A percentile compares a stretch with the other conserved stretches of the same genome.
These are phyloP conservation scores for Cynopterus brachyotis DNA, from an alignment of 2,113 vertebrate species.

Conservation along the genomic window DNA sequence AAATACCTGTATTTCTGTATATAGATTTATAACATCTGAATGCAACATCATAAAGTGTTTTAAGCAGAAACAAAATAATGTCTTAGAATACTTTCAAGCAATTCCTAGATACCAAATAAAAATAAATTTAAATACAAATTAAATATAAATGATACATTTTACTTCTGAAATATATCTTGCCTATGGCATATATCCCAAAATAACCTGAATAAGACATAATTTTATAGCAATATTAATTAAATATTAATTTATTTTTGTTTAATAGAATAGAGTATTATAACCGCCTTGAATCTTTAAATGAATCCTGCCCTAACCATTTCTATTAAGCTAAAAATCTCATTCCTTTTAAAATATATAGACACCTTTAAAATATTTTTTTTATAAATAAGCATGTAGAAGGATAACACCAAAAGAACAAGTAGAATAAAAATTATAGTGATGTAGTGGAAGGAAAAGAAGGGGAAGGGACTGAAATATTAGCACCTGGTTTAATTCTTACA, in stretches of 20 bases:
- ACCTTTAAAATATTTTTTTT: conserved; percentile 7
- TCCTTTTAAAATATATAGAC: conserved; percentile 51
- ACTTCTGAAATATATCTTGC: not conserved
- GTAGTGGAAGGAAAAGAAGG: not conserved
- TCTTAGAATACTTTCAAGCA: not conserved
- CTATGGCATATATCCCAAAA: not conserved
- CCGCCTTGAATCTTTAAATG: not conserved
- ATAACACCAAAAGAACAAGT: not conserved
- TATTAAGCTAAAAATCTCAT: conserved; percentile 52
- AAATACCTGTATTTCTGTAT: not conserved
- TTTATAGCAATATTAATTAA: not conserved
- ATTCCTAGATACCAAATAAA: not conserved
- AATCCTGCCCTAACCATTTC: conserved; percentile 51
- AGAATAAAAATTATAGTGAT: not conserved
- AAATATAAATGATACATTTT: not conserved
- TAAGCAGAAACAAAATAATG: not conserved
- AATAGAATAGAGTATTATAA: not conserved
- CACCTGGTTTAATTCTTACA: not conserved
- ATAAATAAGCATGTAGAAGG: not conserved
- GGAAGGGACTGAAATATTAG: not conserved
- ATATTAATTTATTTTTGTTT: not conserved
- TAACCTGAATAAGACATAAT: not conserved
- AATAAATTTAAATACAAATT: not conserved
- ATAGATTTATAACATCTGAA: not conserved
- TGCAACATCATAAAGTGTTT: not conserved